phyloP scores from a whole-genome alignment of 2,113 vertebrate species.

The Pterocles orientalis region DNA sequence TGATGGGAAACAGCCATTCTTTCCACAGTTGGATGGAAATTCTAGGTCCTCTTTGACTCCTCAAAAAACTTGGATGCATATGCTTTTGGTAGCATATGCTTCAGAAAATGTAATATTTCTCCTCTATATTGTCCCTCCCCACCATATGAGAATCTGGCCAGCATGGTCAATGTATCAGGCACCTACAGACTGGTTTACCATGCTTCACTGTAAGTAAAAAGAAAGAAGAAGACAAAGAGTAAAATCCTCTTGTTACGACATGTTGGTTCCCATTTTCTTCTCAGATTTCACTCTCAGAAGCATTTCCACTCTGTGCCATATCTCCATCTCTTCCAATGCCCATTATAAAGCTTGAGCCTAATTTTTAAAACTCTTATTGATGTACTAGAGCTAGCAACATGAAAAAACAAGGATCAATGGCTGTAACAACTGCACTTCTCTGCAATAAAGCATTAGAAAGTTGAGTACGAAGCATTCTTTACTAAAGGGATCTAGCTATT shows the following conservation, averaged over 20 bases:
- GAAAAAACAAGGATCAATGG: rapidly evolving
- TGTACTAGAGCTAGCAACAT: neutral
- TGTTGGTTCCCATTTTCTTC: neutral
- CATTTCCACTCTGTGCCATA: neutral
- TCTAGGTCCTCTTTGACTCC: conserved; percentile 32
- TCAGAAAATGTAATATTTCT: conserved; percentile 22
- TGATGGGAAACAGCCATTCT: conserved; percentile 59
- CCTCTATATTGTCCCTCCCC: neutral
- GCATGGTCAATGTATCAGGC: neutral
- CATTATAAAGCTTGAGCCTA: neutral
- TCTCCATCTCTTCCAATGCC: neutral
- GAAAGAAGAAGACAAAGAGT: neutral
- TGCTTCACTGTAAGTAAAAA: neutral
- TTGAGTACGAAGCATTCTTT: neutral
- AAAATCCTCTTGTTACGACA: neutral
- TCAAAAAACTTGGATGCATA: neutral
- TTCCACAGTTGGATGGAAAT: conserved; percentile 33
- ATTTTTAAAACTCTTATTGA: neutral
- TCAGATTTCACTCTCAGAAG: neutral
- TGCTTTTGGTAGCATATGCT: conserved; percentile 19
- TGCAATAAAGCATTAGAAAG: neutral
- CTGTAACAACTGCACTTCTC: neutral
- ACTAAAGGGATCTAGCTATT: neutral
- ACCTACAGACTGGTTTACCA: neutral
- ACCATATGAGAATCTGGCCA: neutral